Evolutionary conservation across 2,797 vertebrate species (phyloP).

Genomic region (Pelobates cultripes): DNA sequence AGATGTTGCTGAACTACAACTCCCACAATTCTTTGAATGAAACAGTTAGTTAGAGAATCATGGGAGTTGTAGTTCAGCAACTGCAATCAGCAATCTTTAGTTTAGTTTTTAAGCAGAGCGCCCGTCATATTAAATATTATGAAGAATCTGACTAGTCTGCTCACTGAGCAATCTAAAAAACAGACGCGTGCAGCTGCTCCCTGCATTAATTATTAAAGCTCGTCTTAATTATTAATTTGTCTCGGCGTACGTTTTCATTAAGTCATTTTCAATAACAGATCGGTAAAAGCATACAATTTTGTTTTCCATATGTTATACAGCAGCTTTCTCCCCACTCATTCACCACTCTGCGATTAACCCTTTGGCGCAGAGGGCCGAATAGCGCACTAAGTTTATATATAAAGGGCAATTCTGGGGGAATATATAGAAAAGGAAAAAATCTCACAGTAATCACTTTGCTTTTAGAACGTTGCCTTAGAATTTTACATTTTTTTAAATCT

Average conservation of each 20-base stretch:
- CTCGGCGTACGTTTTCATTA: constrained; percentile 18
- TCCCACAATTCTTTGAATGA: too few relatives aligned
- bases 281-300: background rate
- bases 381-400: background rate
- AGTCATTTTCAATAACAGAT: constrained; percentile 22
- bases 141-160: background rate
- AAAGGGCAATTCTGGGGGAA: background rate
- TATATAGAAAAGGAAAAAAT: background rate
- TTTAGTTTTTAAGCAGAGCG: too few relatives aligned
- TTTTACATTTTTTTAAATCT: too few relatives aligned
- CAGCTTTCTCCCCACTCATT: background rate
- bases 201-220: constrained; percentile 42
- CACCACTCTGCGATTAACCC: background rate
- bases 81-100: too few relatives aligned
- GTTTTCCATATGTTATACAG: background rate
- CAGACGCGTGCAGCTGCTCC: constrained; percentile 30
- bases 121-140: constrained; percentile 12
- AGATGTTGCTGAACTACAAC: too few relatives aligned
- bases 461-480: too few relatives aligned
- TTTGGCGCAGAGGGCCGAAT: background rate
- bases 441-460: too few relatives aligned
- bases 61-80: too few relatives aligned
- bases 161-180: background rate
- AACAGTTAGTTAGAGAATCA: too few relatives aligned
- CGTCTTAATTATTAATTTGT: constrained; percentile 44